These are phyloP conservation scores for Pantherophis alleghaniensis DNA, from an alignment of 2,797 vertebrate species.

Conservation along the genomic window DNA sequence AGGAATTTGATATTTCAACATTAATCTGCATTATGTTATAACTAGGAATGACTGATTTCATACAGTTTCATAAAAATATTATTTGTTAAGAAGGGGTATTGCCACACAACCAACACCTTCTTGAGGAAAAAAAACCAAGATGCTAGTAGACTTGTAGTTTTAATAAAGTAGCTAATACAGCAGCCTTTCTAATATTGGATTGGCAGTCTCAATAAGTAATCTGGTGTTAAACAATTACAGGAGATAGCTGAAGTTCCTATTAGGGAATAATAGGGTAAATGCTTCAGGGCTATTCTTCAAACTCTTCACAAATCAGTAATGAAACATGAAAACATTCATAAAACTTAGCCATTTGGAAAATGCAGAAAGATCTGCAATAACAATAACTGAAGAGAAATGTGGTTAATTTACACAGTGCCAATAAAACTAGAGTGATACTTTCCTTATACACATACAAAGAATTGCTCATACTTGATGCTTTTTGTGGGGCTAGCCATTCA, in stretches of 20 bases:
- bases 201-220: background rate
- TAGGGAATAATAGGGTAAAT: background rate
- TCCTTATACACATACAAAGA: background rate
- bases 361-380: background rate
- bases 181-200: background rate
- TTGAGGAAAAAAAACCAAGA: too few relatives aligned
- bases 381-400: background rate
- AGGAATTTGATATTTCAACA: background rate
- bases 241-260: background rate
- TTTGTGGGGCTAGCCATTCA: background rate
- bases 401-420: background rate
- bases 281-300: background rate
- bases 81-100: background rate
- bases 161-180: background rate
- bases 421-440: constrained; percentile 1
- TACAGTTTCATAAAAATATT: background rate
- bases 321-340: constrained; percentile 20
- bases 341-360: constrained; percentile 17
- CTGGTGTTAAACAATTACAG: background rate
- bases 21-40: background rate
- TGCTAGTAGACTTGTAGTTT: background rate
- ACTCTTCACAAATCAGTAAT: background rate
- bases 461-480: background rate
- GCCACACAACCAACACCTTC: background rate
- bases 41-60: background rate